Base-by-base conservation (phyloP, 2,888 invertebrate genomes). In the Cosmorhoe ocellata region DNA sequence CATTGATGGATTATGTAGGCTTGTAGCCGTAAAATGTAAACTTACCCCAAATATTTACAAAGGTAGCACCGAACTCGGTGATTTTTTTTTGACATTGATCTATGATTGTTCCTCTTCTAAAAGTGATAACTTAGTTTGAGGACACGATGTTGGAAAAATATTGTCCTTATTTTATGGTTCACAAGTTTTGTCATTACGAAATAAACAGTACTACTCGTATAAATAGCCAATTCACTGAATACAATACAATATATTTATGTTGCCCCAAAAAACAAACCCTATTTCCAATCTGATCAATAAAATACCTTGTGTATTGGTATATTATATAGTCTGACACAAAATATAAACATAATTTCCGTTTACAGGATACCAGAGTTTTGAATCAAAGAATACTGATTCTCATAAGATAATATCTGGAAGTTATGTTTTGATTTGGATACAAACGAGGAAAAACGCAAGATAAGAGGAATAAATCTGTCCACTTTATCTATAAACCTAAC, bases 31-130 rank as follows among this genome's bases (percentile, higher is more conserved):
- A 71, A 78, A 76, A 75, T 79, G 75, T 79, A 72, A 79, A 79
- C 74, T 79, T 73, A 53, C 61, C 58, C 61, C 70, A 79, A 81
- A 81, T 77, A 76, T 81, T 79, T 77, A 69, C 70, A 63, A 65
- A 68, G 61, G 64, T 64, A 61, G 58, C 58, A 1, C 39, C 59
- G 70, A 57, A 59, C 51, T 55, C 44, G 50, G 53, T 53, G 58
- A n/a, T n/a, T 59, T 69, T 70, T 71, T 77, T 72, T 66, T 51
- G 72, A 73, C 69, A 63, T 74, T 79, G 74, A 68, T 71, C 66
- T 66, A 71, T 61, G 46, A 53, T 69, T 72, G 66, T 61, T 63
- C 58, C 38, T 39, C 48, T 44, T 45, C 54, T 36, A n/a, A 43
- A 27, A 32, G 41, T 32, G 44, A 30, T 44, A 24, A 30, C 22